Evolutionary conservation across 1,140 invertebrate species (phyloP).

Genomic region (Coboldia fuscipes): DNA sequence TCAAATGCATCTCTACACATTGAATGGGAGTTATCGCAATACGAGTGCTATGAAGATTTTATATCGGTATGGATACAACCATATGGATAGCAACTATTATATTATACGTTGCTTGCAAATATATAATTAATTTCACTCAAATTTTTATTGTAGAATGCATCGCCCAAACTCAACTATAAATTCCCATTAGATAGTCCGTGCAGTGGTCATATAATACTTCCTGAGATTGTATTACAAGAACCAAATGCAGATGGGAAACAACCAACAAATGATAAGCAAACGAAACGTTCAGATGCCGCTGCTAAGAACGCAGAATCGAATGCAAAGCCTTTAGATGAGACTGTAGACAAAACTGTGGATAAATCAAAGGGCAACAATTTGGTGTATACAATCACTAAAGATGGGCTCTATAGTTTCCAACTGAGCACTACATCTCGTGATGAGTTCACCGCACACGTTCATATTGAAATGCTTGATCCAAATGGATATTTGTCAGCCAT

Average conservation of each 20-base stretch:
- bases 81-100: not conserved
- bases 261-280: not conserved
- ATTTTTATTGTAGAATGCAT: not conserved
- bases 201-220: not conserved
- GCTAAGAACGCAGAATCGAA: not conserved
- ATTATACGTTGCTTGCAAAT: not conserved
- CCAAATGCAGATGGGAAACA: not conserved
- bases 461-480: constrained; percentile 37
- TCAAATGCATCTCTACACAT: constrained; percentile 7
- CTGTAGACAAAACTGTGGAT: not conserved
- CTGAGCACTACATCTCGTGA: constrained; percentile 14
- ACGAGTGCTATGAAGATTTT: constrained; percentile 7
- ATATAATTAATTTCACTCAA: not conserved
- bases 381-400: constrained; percentile 21
- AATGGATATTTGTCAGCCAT: constrained; percentile 52
- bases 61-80: constrained; percentile 8
- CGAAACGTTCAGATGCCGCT: not conserved
- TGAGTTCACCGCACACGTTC: constrained; percentile 26
- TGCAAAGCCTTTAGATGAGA: not conserved
- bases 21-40: constrained; percentile 7
- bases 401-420: constrained; percentile 31
- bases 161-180: not conserved
- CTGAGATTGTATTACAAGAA: not conserved
- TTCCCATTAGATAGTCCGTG: not conserved
- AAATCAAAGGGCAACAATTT: constrained; percentile 16